Percentiles rank a stretch among this genome's conserved stretches.
These are phyloP conservation scores for Pinna nobilis DNA, from an alignment of 1,140 invertebrate species.

Conservation along the genomic window DNA sequence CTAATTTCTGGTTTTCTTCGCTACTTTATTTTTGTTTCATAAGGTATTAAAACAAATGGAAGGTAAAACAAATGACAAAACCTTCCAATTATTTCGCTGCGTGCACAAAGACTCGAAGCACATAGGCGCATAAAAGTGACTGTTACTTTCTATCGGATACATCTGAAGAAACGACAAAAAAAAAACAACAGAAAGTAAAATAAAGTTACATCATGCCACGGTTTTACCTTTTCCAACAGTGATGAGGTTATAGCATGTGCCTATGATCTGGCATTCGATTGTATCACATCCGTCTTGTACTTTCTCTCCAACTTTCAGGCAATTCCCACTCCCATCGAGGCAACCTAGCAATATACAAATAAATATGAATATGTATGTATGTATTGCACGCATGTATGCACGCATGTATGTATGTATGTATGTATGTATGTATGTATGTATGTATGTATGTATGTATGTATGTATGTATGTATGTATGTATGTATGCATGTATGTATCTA, in stretches of 20 bases:
- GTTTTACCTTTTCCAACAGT: constrained; percentile 3
- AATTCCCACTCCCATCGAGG: constrained; percentile 23
- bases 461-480: not conserved
- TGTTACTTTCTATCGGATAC: not conserved
- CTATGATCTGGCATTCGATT: constrained; percentile 44
- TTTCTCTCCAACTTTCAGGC: constrained; percentile 31
- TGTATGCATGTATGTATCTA: not conserved
- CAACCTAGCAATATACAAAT: constrained; percentile 26
- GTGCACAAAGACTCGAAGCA: too few species aligned
- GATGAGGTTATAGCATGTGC: constrained; percentile 30
- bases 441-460: not conserved
- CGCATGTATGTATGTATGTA: not conserved
- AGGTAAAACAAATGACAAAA: too few species aligned
- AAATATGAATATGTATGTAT: not conserved
- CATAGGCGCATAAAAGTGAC: too few species aligned
- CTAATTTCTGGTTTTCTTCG: too few species aligned
- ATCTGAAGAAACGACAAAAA: not conserved
- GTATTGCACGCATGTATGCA: not conserved
- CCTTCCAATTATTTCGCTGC: too few species aligned
- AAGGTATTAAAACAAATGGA: too few species aligned
- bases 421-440: not conserved
- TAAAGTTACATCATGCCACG: not conserved
- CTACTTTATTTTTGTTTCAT: too few species aligned
- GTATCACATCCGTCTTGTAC: constrained; percentile 30
- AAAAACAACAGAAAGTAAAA: not conserved